A percentile compares a stretch with the other conserved stretches of the same genome.
Evolutionary conservation across 2,888 invertebrate genomes (phyloP).

Genomic region (Tupiocoris notatus): DNA sequence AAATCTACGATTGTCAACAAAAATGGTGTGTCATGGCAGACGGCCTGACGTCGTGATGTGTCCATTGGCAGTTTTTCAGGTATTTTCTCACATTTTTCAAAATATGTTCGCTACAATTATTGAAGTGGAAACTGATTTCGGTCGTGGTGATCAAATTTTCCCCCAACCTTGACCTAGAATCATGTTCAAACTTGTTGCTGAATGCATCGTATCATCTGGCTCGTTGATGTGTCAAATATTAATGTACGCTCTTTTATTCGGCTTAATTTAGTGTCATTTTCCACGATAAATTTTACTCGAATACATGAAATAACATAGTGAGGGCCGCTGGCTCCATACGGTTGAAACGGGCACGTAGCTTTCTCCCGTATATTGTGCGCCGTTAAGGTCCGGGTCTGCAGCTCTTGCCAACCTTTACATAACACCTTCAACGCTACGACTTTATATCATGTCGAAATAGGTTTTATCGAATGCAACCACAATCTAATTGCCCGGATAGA

Average conservation of each 20-base stretch:
- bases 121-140: too few relatives aligned
- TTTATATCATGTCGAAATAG: too few relatives aligned
- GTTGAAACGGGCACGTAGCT: constrained; percentile 7
- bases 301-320: too few relatives aligned
- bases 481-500: too few relatives aligned
- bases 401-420: neutral
- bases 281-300: too few relatives aligned
- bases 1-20: constrained; percentile 48
- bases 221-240: neutral
- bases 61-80: constrained; percentile 48
- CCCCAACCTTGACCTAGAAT: too few relatives aligned
- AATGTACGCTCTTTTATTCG: neutral
- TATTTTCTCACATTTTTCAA: constrained; percentile 11
- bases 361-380: constrained; percentile 26
- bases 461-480: too few relatives aligned
- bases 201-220: neutral
- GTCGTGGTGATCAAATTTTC: too few relatives aligned
- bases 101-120: neutral
- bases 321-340: too few relatives aligned
- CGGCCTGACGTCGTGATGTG: constrained; percentile 50
- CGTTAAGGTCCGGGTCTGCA: neutral
- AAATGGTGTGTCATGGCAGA: constrained; percentile 51
- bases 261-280: neutral
- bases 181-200: constrained; percentile 29
- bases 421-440: neutral